Percentiles rank a stretch among this genome's conserved stretches.
These are phyloP conservation scores for Phycodurus eques DNA, from an alignment of 2,113 vertebrate species.

Conservation along the genomic window DNA sequence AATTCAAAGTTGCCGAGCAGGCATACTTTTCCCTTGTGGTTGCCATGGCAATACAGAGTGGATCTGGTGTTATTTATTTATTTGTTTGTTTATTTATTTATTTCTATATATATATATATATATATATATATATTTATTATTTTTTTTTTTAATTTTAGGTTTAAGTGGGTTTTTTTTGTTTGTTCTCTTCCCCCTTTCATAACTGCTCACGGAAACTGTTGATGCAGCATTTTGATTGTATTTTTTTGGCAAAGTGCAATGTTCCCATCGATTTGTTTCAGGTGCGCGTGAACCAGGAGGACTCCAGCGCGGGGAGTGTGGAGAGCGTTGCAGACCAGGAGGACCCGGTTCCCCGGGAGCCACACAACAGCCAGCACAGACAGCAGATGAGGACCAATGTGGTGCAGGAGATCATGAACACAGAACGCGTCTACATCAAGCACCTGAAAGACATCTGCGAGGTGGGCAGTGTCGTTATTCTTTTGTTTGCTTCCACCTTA, in stretches of 20 bases:
- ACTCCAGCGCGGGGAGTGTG: constrained; percentile 73
- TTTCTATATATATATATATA: no score
- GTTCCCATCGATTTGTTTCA: constrained; percentile 49
- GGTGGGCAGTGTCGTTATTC: constrained; percentile 56
- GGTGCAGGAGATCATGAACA: constrained; percentile 96
- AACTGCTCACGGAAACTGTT: neutral
- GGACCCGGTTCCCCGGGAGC: constrained; percentile 67
- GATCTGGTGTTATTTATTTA: neutral
- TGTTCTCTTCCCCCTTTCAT: constrained; percentile 5
- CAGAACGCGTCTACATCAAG: constrained; percentile 95
- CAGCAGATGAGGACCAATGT: constrained; percentile 98
- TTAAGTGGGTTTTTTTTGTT: constrained; percentile 7
- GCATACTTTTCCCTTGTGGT: constrained; percentile 30
- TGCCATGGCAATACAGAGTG: constrained; percentile 21
- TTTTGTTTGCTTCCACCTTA: no score
- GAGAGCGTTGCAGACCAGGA: constrained; percentile 75
- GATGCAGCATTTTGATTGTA: neutral
- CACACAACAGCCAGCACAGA: constrained; percentile 81
- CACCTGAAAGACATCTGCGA: constrained; percentile 97
- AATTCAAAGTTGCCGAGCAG: constrained; percentile 28
- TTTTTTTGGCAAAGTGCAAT: neutral
- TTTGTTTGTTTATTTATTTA: no score
- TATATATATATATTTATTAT: no score
- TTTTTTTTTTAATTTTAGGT: no score
- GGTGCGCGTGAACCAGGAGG: constrained; percentile 96